Base-by-base conservation (phyloP, 2,888 invertebrate species). In the Sisyra nigra region DNA sequence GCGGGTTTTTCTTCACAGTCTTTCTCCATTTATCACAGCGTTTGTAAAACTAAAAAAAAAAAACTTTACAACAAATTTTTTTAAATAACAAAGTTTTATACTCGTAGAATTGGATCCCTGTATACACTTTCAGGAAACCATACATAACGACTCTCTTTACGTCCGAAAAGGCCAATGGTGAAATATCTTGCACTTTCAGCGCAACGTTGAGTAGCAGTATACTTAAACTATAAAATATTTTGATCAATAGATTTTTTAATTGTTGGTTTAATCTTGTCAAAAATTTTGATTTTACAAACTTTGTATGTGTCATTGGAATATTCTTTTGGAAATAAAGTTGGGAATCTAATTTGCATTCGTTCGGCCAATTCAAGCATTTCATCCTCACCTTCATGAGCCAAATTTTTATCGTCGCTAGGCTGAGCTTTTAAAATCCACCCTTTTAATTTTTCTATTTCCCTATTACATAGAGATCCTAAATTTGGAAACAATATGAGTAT, bases 141-240 rank as follows among this genome's bases (percentile, higher is more conserved):
- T 9, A 86, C 74, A 48, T 71, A 60, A 41, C 68, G 63, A 14
- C 73, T 70, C 15, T 69, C 67, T 51, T 71, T 65, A 47, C 71
- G 68, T 10, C 80, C 81, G 62, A 88, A 87, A 35, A 88, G 60
- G 1, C 87, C 87, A 41, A 74, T 66, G 1, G 77, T 71, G 63
- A 87, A 88, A 56, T 74, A 69, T 52, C 69, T 69, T 0, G 85
- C 85, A 60, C 88, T 88, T 52, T 74, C 72, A 43, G 74, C 68
- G 0, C 87, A 74, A 50, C 88, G 69, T 55, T 86, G 79, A 1
- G 82, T 82, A 2, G 76, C 73, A 13, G 88, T 88, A 50, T 74
- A 80, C 52, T 76, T 77, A 54, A 88, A 82, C 77, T 84, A 65
- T 48, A 68, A 67, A 40, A 46, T 14, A 29, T 4, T 2, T 2